Conservation (phyloP, 2,797 vertebrate species). For the Gila robusta region DNA sequence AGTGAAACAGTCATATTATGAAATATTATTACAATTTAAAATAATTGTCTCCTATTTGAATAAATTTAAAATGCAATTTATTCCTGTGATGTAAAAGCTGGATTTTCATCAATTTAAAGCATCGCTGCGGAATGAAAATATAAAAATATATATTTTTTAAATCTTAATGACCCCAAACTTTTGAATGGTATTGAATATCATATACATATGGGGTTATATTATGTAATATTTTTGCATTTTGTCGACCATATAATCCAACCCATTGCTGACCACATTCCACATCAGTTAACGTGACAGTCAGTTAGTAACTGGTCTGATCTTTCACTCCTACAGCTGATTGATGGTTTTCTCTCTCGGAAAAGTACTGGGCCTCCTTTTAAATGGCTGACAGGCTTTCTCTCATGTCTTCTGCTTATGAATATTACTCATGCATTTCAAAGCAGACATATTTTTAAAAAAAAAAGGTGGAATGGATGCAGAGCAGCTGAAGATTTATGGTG, state of each 20-base stretch:
- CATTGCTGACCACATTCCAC: not conserved
- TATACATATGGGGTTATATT: not conserved
- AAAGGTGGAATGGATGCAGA: not conserved
- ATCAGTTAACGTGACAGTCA: not conserved
- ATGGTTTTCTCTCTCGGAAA: not conserved
- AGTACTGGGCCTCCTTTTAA: constrained; percentile 19
- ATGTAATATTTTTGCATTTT: not conserved
- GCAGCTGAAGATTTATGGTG: constrained; percentile 22
- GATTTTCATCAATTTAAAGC: not conserved
- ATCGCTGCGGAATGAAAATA: not conserved
- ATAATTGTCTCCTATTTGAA: not conserved
- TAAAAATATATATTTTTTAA: not conserved
- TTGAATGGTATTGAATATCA: not conserved
- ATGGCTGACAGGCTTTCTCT: constrained; percentile 21
- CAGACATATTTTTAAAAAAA: not conserved
- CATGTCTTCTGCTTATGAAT: constrained; percentile 1
- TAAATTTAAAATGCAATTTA: not conserved
- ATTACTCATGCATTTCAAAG: constrained; percentile 26
- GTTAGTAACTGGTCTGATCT: constrained; percentile 14
- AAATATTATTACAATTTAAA: not conserved
- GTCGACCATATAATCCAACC: not conserved
- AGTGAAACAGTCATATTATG: not conserved
- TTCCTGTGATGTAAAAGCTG: not conserved
- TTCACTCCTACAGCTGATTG: constrained; percentile 10
- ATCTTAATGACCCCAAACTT: not conserved